Evolutionary conservation across 2,113 vertebrate species (phyloP), one percentile per base, ranked within the genome.

Genomic region (Rafetus swinhoei): DNA sequence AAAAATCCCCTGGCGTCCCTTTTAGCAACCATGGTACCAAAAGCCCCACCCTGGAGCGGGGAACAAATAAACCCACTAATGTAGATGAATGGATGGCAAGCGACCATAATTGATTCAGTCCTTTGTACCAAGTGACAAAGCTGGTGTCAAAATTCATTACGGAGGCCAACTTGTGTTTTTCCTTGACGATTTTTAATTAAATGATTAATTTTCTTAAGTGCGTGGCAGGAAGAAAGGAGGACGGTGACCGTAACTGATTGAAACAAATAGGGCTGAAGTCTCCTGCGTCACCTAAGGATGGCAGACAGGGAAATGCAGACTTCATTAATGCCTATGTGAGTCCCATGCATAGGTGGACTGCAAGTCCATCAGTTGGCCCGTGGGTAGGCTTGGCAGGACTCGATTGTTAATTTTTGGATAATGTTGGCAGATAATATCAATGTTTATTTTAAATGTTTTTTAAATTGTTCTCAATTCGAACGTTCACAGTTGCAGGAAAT

Each of bases 181-280:
- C 35, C 57, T 94, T 94, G 85, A 87, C 93, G 72, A 69, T 3
- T 77, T 86, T 93, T 90, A 89, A 90, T 90, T 22, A 57, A 79
- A 93, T 91, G 6, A 94, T 79, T 92, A 76, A 87, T 94, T 93
- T 93, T 80, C 82, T 24, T 82, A 74, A 85, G 52, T 35, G 32
- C 0, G 1, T 55, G 91, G 45, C 27, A 69, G 79, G 81, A 69
- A 13, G 5, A 13, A 50, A 83, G 27, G 27, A 9, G 32, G 39
- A 76, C 62, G 2, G 50, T 54, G 29, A 3, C 29, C 27, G 35
- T 74, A 54, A 35, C 32, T 55, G 21, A 24, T 27, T 24, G 74
- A 50, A 77, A 57, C n/a, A 87, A 65, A 60, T 13, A 9, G 16
- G 84, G 53, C 0, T 39, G 0, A 24, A 39, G 2, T 92, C 24